Evolutionary conservation across 1,140 invertebrate species (phyloP), one percentile per base, ranked within the genome.

Genomic region (Camponotus floridanus): DNA sequence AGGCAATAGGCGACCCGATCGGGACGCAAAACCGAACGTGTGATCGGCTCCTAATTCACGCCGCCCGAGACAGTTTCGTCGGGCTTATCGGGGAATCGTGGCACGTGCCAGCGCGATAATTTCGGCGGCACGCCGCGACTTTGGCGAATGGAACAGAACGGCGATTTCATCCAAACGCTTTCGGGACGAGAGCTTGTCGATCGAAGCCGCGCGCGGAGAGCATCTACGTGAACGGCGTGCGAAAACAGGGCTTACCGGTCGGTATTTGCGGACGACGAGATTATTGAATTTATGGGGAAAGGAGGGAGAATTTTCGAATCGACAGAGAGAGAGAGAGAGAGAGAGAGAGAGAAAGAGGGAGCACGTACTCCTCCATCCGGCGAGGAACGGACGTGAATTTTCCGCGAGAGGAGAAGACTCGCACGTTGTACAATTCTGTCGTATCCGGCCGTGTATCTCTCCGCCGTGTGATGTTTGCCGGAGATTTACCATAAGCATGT

Each of bases 231-330:
- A 83, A 83, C 79, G 68, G 67, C 42, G 55, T 83, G 79, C 68
- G 79, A 83, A 83, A 83, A 36, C 55, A 42, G 79, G 79, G 79
- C 68, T 83, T 83, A 74, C 39, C 65, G 26, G 21, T 33, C 21
- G 36, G 68, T 84, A 87, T 87, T 87, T 74, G 86, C 36, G 65
- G 64, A 68, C 80, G 67, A 76, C 59, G 70, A 85, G 71, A 89
- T 87, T 87, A 89, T 87, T 76, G 74, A 90, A 90, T 90, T 89
- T 89, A 80, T 85, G 68, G 74, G 48, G 78, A 87, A 85, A 81
- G 76, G 55, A 86, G 78, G 68, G 85, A 78, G 57, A 45, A 78
- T 83, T 51, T 15, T 62, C 51, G 78, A 55, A 26, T 15, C 26
- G 55, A 33, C 13, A 36, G 36, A 51, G 11, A 71, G 0, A 13